A percentile compares a stretch with the other conserved stretches of the same genome.
Evolutionary conservation across 2,888 invertebrate genomes (phyloP).

Genomic region (Pyralis farinalis): DNA sequence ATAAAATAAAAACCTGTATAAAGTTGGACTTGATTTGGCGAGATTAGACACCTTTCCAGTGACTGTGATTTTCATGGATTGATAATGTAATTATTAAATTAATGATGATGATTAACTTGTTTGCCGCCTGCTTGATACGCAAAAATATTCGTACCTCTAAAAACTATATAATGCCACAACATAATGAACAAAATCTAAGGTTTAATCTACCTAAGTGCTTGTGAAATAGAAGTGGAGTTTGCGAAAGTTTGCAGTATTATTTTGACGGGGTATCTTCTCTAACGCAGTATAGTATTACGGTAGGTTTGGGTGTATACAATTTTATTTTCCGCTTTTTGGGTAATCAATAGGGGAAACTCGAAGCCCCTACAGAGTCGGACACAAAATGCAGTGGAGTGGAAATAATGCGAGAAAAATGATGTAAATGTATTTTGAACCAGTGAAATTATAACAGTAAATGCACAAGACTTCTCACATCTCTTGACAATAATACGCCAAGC

Average conservation of each 20-base stretch:
- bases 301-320: slow-evolving; percentile 56
- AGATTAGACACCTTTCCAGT: no score
- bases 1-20: no score
- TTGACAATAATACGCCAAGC: no score
- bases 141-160: no score
- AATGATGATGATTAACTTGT: no score
- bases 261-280: slow-evolving; percentile 15
- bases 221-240: slow-evolving; percentile 22
- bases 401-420: slow-evolving; percentile 10
- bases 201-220: slow-evolving; percentile 63
- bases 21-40: no score
- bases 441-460: no score
- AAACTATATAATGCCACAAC: not conserved
- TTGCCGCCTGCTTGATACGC: no score
- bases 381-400: slow-evolving; percentile 36
- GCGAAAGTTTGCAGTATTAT: slow-evolving; percentile 9
- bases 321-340: slow-evolving; percentile 80
- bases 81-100: no score
- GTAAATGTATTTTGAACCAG: not conserved
- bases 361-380: slow-evolving; percentile 59
- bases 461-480: no score
- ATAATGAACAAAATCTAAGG: slow-evolving; percentile 20
- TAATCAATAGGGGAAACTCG: slow-evolving; percentile 78
- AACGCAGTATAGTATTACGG: slow-evolving; percentile 58
- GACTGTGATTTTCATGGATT: no score